Evolutionary conservation across 2,797 vertebrate species (phyloP), one percentile per base, ranked within the genome.

Genomic region (Nannoperca obscura): DNA sequence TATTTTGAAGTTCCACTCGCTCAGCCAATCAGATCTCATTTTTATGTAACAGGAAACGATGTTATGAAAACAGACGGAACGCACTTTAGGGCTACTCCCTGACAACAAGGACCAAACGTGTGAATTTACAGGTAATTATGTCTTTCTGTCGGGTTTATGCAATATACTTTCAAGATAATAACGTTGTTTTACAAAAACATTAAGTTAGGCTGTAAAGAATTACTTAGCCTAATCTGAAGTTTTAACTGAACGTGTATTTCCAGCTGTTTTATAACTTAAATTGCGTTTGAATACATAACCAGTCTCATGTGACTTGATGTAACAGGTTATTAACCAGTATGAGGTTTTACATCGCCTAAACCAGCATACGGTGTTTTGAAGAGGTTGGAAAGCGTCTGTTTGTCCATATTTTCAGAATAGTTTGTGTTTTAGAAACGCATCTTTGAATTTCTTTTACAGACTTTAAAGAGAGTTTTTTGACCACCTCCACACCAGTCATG

Each of bases 401-500:
- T 66, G 10, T 49, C 0, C 2, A 11, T 19, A 7, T 76, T 42
- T 40, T 2, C 36, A 38, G 8, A 36, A 9, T 36, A 9, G 9
- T 36, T 38, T 4, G 24, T 27, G 1, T 27, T 27, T 38, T 34
- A 34, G 34, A 34, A 34, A 8, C 34, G 2, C 36, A 38, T 38
- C 9, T 38, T 9, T 38, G 36, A 38, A 38, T 38, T 38, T 38
- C 9, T 38, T 38, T 10, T 38, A 38, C 36, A 38, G 36, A 4
- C 20, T 69, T 47, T 5, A 12, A 5, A 34, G 13, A 30, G 12
- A 30, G 13, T 14, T 36, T 27, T 1, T 10, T 3, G 32, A 70
- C 4, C 55, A 36, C 0, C 55, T 42, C 13, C 40, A 34, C 15
- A 20, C 3, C 70, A 57, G 71, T 34, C 79, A 96, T 96, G 95